A percentile compares a stretch with the other conserved stretches of the same genome.
Conservation (phyloP, 2,113 vertebrate genomes). For the Bos indicus region DNA sequence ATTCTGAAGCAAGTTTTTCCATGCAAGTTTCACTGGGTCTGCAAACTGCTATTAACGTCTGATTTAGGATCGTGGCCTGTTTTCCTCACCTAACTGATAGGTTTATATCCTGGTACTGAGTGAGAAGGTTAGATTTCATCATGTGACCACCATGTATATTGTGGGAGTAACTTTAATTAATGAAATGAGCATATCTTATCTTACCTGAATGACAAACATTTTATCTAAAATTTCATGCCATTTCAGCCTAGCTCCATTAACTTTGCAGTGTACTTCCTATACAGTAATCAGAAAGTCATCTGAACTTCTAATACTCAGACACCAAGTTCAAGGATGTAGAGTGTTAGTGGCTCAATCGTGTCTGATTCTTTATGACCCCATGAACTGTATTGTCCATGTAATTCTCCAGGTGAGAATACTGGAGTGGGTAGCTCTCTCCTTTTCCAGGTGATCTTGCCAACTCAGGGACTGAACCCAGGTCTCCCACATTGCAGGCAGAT, state of each 20-base stretch:
- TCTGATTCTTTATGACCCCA: background rate
- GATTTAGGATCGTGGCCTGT: background rate
- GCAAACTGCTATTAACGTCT: background rate
- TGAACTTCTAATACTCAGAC: background rate
- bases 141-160: background rate
- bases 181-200: background rate
- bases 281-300: background rate
- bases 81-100: background rate
- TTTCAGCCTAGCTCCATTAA: background rate
- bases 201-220: background rate
- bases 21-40: background rate
- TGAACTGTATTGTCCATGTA: background rate
- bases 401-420: background rate
- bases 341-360: background rate
- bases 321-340: background rate
- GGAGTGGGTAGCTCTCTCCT: background rate
- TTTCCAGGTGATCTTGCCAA: background rate
- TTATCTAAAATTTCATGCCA: background rate
- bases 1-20: constrained; percentile 29
- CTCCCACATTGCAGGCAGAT: background rate
- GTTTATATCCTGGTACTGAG: background rate
- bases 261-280: background rate
- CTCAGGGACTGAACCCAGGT: background rate
- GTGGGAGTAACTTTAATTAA: background rate
- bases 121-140: background rate